These are phyloP conservation scores for Tylochromis polylepis DNA, from an alignment of 2,113 vertebrate species.

Conservation along the genomic window DNA sequence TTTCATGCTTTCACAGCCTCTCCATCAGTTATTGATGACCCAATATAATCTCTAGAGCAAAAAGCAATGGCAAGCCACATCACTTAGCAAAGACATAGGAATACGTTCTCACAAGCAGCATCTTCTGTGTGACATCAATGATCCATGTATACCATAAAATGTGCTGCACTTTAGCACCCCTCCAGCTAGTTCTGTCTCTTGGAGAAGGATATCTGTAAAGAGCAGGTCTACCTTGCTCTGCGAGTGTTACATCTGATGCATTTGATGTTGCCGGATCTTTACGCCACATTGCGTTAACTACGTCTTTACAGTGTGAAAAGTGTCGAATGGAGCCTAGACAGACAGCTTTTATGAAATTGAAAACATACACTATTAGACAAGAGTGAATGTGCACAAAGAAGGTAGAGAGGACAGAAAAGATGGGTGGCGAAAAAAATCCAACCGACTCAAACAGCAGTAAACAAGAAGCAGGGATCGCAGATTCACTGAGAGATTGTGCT, in stretches of 20 bases:
- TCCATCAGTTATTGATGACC: conserved; percentile 65
- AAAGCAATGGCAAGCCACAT: conserved; percentile 7
- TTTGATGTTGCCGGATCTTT: not conserved
- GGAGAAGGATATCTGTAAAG: not conserved
- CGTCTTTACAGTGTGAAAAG: not conserved
- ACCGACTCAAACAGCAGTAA: not conserved
- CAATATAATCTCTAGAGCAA: conserved; percentile 54
- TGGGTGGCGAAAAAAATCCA: not conserved
- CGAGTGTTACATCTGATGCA: not conserved
- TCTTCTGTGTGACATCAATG: conserved; percentile 13
- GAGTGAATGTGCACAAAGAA: not conserved
- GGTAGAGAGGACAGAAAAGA: not conserved
- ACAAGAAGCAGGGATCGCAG: not conserved
- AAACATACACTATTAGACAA: conserved; percentile 24
- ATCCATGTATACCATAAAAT: conserved; percentile 31
- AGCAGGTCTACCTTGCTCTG: not conserved
- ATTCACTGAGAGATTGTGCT: conserved; percentile 30
- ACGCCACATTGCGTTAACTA: not conserved
- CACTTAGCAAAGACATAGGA: conserved; percentile 12
- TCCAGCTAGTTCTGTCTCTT: not conserved
- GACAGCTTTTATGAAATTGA: not conserved
- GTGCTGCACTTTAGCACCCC: not conserved
- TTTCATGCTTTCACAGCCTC: conserved; percentile 45
- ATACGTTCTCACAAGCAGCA: conserved; percentile 14
- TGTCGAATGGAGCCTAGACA: not conserved